Base-by-base conservation (phyloP, 2,113 vertebrate genomes). In the Gorsachius goisagi region DNA sequence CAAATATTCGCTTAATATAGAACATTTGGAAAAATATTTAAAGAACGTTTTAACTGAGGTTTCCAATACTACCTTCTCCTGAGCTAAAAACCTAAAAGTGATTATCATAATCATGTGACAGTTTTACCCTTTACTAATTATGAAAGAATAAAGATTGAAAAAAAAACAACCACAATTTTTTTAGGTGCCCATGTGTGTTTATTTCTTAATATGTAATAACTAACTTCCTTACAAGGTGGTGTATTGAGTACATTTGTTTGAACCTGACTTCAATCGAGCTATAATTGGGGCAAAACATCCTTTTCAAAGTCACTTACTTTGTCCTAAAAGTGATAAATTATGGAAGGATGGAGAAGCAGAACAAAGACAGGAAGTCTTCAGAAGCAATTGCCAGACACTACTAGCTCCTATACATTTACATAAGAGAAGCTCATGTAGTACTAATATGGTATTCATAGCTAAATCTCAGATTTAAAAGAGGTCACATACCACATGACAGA, bases 381-480 rank as follows among this genome's bases (percentile, higher is more conserved):
- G 92, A 83, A 91, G 84, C 35, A 91, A 12, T n/a, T 87, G 50
- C 73, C 95, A 86, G 32, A 79, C 86, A 86, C 35, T 63, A 86
- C 35, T 60, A 35, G 23, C 62, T 97, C 79, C 86, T 71, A 19
- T 72, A 63, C 82, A 78, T 87, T 95, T 95, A 89, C 72, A 90
- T 56, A 86, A 94, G 91, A 88, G 88, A 87, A 95, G 64, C 76
- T 97, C 91, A 11, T 69, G 75, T 26, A 77, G 55, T 15, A 35
- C 89, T 96, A 95, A 88, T 68, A 2, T 18, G 73, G 69, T 69
- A 97, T 95, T 97, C 86, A 96, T 39, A 91, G 95, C 94, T 85
- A 92, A 94, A 97, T 88, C 91, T 91, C 59, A 86, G 63, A 59
- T 96, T 95, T 94, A 55, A 89, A 78, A 88, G 96, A 97, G 96